Evolutionary conservation across 2,113 vertebrate genomes (phyloP).

Genomic region (Rattus rattus): DNA sequence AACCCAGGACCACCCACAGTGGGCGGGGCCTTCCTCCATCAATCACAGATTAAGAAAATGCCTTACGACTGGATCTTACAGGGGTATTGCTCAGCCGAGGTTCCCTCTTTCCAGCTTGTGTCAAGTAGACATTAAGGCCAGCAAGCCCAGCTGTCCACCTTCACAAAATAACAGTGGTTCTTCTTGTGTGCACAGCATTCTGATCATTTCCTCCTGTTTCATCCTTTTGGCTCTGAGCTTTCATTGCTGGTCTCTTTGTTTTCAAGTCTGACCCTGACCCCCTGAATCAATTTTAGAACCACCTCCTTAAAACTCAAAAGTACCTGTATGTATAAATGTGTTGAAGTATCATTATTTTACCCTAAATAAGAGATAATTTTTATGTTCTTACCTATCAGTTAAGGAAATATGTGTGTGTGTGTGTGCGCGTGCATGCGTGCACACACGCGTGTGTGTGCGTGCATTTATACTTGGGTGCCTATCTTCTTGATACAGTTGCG

Average conservation of each 20-base stretch:
- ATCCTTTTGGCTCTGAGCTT: not conserved
- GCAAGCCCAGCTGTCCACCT: not conserved
- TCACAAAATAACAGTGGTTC: not conserved
- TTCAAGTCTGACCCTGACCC: not conserved
- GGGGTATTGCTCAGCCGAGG: not conserved
- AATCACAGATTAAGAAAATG: not conserved
- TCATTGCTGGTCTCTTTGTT: not conserved
- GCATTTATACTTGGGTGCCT: not conserved
- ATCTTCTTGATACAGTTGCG: not conserved
- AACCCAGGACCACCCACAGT: not conserved
- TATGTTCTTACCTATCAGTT: not conserved
- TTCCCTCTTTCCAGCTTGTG: not conserved
- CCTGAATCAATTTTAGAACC: not conserved
- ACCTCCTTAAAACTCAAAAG: not conserved
- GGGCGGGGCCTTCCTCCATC: not conserved
- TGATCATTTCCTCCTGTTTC: not conserved
- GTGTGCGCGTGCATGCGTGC: not conserved
- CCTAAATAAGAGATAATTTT: not conserved
- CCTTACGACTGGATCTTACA: not conserved
- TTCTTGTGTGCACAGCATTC: not conserved
- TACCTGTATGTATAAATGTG: not conserved
- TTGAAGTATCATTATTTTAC: not conserved
- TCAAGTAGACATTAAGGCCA: not conserved
- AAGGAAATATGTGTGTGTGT: not conserved
- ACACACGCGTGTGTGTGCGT: not conserved